These are phyloP conservation scores for Varanus komodoensis DNA, from an alignment of 2,113 vertebrate genomes.

Conservation along the genomic window DNA sequence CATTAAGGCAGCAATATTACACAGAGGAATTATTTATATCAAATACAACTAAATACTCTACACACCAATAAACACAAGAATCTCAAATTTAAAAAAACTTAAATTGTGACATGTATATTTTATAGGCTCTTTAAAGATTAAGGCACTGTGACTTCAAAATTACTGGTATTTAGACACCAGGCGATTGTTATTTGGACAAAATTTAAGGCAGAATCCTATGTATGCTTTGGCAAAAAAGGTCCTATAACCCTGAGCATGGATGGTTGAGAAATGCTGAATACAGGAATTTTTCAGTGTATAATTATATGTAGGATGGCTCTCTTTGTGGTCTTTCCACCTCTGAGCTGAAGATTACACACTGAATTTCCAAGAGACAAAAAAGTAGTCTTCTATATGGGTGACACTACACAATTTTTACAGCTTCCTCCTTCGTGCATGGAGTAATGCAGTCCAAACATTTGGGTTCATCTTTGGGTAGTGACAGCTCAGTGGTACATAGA, in stretches of 20 bases:
- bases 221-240: too few relatives aligned
- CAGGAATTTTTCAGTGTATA: not conserved
- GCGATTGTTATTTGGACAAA: not conserved
- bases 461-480: not conserved
- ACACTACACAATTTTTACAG: not conserved
- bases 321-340: not conserved
- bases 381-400: not conserved
- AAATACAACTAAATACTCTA: not conserved
- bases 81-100: not conserved
- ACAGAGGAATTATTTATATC: not conserved
- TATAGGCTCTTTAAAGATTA: not conserved
- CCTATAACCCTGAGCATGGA: too few relatives aligned
- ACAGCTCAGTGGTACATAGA: not conserved
- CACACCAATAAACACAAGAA: not conserved
- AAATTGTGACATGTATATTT: not conserved
- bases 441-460: not conserved
- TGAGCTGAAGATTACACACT: not conserved
- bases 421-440: not conserved
- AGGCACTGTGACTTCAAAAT: conserved; percentile 8
- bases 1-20: not conserved
- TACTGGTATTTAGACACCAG: not conserved
- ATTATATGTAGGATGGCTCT: too few relatives aligned
- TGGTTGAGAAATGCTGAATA: too few relatives aligned
- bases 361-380: not conserved
- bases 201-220: too few relatives aligned